phyloP scores from a whole-genome alignment of 2,888 invertebrate species.

The Yponomeuta evonymella region DNA sequence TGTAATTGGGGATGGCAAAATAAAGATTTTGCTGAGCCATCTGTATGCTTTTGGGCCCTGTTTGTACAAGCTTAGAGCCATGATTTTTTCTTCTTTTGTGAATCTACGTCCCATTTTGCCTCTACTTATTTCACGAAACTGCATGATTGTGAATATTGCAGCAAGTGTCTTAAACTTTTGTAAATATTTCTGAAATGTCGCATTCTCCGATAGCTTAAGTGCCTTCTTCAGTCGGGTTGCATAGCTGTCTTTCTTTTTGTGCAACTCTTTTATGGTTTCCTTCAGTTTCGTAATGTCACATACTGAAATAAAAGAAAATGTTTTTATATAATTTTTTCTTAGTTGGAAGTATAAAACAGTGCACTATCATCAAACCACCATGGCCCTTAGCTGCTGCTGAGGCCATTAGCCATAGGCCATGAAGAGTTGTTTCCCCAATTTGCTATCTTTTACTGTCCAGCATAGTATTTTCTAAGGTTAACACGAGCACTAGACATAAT shows the following conservation, averaged over 20 bases:
- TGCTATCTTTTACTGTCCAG: no score
- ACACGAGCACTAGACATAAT: no score
- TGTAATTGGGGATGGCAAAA: conserved; percentile 15
- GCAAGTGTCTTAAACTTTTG: conserved; percentile 7
- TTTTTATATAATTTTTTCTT: no score
- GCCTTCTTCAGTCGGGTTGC: conserved; percentile 7
- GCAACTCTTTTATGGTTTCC: neutral
- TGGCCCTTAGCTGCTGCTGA: no score
- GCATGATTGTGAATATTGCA: conserved; percentile 15
- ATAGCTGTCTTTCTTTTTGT: neutral
- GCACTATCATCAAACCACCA: no score
- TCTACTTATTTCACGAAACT: conserved; percentile 19
- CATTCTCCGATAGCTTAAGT: conserved; percentile 12
- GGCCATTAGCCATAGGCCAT: no score
- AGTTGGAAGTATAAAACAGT: no score
- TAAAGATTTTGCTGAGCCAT: conserved; percentile 14
- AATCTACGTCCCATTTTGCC: conserved; percentile 16
- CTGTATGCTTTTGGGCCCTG: conserved; percentile 18
- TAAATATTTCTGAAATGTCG: conserved; percentile 7
- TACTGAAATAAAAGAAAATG: no score
- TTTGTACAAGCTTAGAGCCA: conserved; percentile 19
- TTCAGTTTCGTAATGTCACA: no score
- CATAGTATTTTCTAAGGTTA: no score
- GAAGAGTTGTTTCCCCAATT: no score
- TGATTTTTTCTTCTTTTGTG: conserved; percentile 19